Percentiles rank a stretch among this genome's conserved stretches.
Conservation (phyloP, 2,888 invertebrate genomes). For the Ecdyonurus torrentis region DNA sequence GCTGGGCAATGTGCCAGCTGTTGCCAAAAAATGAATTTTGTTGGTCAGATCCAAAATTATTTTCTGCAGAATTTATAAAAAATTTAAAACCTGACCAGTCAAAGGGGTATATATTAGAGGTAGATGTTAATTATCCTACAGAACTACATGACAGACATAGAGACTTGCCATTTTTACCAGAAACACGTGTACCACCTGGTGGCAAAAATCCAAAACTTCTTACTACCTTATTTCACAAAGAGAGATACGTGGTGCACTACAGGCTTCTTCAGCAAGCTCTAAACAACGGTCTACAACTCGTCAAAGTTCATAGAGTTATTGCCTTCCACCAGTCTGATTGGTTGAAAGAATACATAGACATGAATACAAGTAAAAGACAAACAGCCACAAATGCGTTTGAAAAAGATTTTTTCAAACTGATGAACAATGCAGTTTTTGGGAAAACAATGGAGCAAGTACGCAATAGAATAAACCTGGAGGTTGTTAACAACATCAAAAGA, state of each 20-base stretch:
- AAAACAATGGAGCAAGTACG: not conserved
- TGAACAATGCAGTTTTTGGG: not conserved
- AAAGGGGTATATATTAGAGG: conserved; percentile 13
- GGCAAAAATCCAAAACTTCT: not conserved
- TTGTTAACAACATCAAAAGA: not conserved
- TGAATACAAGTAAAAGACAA: conserved; percentile 11
- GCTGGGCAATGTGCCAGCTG: conserved; percentile 6
- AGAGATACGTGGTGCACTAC: conserved; percentile 15
- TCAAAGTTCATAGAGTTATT: conserved; percentile 14
- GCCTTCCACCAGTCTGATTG: conserved; percentile 14
- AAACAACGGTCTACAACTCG: conserved; percentile 13
- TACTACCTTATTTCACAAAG: conserved; percentile 9
- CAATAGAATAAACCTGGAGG: not conserved
- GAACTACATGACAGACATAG: conserved; percentile 14
- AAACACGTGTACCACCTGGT: conserved; percentile 6
- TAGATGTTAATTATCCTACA: conserved; percentile 15
- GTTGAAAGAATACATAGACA: conserved; percentile 15
- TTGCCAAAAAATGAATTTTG: too few relatives aligned
- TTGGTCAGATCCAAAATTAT: not conserved
- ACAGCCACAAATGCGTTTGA: not conserved
- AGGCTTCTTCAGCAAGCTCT: conserved; percentile 14
- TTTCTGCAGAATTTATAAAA: not conserved
- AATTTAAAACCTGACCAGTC: not conserved
- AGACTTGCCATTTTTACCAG: conserved; percentile 14
- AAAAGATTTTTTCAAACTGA: not conserved